Evolutionary conservation across 2,113 vertebrate species (phyloP).

Genomic region (Protobothrops mucrosquamatus): DNA sequence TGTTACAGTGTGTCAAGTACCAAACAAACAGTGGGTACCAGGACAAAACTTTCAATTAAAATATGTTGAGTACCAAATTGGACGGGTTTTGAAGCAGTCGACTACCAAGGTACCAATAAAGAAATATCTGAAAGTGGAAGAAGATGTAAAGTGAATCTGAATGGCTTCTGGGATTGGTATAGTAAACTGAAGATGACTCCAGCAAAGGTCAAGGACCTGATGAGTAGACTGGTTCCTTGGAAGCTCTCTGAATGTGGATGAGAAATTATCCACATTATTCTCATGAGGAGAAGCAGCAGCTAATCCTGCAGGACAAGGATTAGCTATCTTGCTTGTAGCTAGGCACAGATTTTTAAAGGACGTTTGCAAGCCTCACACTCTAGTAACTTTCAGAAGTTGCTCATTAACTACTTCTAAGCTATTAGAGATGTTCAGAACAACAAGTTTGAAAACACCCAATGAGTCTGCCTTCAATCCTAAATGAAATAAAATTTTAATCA

Average conservation of each 20-base stretch:
- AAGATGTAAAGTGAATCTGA: not conserved
- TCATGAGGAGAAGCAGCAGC: not conserved
- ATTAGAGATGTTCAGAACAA: not conserved
- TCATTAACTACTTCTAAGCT: not conserved
- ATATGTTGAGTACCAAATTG: not conserved
- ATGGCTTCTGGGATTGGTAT: not conserved
- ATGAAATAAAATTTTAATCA: not conserved
- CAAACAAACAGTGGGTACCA: not conserved
- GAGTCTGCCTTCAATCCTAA: not conserved
- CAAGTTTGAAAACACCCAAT: not conserved
- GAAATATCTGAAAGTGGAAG: not conserved
- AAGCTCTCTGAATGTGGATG: not conserved
- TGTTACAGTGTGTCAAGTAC: not conserved
- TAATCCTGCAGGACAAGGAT: not conserved
- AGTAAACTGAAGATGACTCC: not conserved
- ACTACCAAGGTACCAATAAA: not conserved
- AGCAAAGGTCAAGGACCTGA: not conserved
- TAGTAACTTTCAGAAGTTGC: not conserved
- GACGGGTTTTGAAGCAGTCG: not conserved
- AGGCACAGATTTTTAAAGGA: not conserved
- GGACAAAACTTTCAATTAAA: not conserved
- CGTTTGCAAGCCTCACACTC: not conserved
- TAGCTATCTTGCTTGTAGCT: not conserved
- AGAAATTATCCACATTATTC: not conserved
- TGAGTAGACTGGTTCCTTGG: not conserved